These are phyloP conservation scores for Ladona fulva DNA, from an alignment of 1,140 invertebrate species.

Conservation along the genomic window DNA sequence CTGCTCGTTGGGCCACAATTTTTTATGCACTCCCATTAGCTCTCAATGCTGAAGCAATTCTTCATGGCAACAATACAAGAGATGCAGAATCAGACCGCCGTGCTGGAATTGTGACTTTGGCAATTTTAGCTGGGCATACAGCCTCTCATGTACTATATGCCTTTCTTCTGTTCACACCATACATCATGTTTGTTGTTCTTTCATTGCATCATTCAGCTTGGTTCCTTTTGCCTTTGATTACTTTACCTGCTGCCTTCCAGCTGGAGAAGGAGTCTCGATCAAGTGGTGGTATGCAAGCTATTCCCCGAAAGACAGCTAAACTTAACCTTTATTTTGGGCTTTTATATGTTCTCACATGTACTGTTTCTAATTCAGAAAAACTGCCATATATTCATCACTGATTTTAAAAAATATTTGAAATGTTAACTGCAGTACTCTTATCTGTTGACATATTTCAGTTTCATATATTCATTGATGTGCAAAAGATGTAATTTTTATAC, in stretches of 20 bases:
- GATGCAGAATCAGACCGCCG: constrained; percentile 76
- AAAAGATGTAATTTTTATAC: no score
- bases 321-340: constrained; percentile 86
- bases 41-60: constrained; percentile 87
- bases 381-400: constrained; percentile 22
- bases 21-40: constrained; percentile 90
- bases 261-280: constrained; percentile 82
- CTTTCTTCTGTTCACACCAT: constrained; percentile 82
- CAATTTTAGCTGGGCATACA: constrained; percentile 84
- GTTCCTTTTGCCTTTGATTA: constrained; percentile 81
- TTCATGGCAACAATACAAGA: constrained; percentile 90
- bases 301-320: constrained; percentile 80
- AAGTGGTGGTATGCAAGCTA: constrained; percentile 61
- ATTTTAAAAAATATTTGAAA: neutral
- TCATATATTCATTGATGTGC: no score
- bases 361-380: constrained; percentile 28
- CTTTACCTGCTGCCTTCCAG: constrained; percentile 76
- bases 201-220: constrained; percentile 73
- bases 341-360: constrained; percentile 72
- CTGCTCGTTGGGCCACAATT: constrained; percentile 74
- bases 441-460: no score
- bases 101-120: constrained; percentile 84
- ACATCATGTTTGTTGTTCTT: constrained; percentile 77
- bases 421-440: neutral
- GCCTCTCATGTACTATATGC: constrained; percentile 86